Base-by-base conservation (phyloP, 1,140 invertebrate species). In the Leptonema lineaticorne region DNA sequence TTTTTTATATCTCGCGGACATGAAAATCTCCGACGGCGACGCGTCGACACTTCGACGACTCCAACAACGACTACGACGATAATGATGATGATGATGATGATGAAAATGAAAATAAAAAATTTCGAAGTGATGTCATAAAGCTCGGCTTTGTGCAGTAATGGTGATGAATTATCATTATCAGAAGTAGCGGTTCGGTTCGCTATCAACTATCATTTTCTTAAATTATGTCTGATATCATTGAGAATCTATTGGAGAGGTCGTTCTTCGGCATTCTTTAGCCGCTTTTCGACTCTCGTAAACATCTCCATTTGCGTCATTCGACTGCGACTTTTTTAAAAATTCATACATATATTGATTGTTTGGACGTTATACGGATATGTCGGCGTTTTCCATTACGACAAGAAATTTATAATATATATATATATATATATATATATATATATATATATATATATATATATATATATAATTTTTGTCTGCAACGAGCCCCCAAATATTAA, bases 271-370 rank as follows among this genome's bases (percentile, higher is more conserved):
- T 53, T 53, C 50, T 53, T 53, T 53, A 53, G 50, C 50, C 50
- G 50, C 50, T 53, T 53, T 24, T 53, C 37, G 50, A 26, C 18
- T 53, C 50, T 53, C 50, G 50, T 53, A 53, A 53, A 53, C 50
- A 53, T 53, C 50, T 53, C 50, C 50, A 53, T 53, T 53, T 53
- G 50, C 50, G 50, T 53, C 50, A 53, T 41, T 53, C 50, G 50
- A 53, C 24, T 53, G 50, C 22, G 50, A 53, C 50, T 53, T 53
- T 53, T 48, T 26, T 11, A 53, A 53, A 53, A 53, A 53, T 53
- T 53, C 50, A 53, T 53, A 53, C n/a, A n/a, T n/a, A n/a, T n/a
- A n/a, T n/a, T n/a, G n/a, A n/a, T 26, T 11, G 50, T 53, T 11
- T 53, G 50, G 50, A 53, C 20, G 22, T 53, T 53, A 53, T 53